phyloP scores from a whole-genome alignment of 2,888 invertebrate genomes.

The Andricus curvator region DNA sequence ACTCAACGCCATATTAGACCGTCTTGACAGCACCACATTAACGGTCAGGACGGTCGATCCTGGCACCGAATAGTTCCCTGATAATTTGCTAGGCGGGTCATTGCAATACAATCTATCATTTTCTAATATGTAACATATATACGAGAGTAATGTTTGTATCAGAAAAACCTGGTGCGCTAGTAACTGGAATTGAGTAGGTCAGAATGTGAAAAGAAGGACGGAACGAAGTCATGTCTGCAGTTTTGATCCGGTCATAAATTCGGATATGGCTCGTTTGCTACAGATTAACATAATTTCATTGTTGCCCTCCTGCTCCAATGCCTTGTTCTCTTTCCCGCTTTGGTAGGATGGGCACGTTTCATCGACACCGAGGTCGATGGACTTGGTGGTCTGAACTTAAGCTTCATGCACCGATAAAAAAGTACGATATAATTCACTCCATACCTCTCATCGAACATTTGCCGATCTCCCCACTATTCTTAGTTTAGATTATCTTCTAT shows the following conservation, averaged over 20 bases:
- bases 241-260: neutral
- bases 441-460: neutral
- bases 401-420: neutral
- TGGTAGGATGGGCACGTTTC: neutral
- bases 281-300: neutral
- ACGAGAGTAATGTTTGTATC: no score
- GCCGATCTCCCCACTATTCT: neutral
- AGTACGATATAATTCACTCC: neutral
- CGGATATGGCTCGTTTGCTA: neutral
- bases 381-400: neutral
- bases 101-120: no score
- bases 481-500: neutral
- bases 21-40: no score
- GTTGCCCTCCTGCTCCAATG: neutral
- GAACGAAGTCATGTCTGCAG: neutral
- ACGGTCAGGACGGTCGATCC: no score
- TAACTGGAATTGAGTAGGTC: neutral
- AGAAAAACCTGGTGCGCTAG: neutral
- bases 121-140: no score
- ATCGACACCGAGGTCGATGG: neutral
- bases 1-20: no score
- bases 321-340: neutral
- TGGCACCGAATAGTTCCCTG: no score
- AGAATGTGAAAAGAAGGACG: neutral
- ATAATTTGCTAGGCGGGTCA: no score